Evolutionary conservation across 2,888 invertebrate species (phyloP).

Genomic region (Drosophila mettleri): DNA sequence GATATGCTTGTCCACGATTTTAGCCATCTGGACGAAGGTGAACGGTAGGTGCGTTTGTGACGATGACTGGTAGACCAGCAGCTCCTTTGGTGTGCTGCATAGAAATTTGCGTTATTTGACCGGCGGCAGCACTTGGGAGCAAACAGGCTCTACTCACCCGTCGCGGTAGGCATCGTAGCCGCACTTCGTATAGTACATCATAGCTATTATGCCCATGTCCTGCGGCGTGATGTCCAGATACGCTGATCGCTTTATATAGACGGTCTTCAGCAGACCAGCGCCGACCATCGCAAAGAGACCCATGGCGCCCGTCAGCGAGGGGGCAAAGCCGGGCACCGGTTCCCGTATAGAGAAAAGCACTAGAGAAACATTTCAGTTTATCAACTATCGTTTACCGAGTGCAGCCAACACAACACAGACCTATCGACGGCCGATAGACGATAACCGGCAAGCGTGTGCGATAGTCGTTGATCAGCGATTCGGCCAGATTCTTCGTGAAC

Average conservation of each 20-base stretch:
- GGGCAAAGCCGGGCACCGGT: constrained; percentile 74
- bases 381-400: neutral
- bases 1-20: constrained; percentile 53
- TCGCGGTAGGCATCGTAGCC: constrained; percentile 46
- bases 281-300: constrained; percentile 73
- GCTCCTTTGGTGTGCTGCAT: constrained; percentile 50
- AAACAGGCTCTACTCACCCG: constrained; percentile 39
- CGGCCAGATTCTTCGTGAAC: constrained; percentile 94
- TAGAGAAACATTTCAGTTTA: constrained; percentile 18
- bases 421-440: constrained; percentile 95
- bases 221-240: constrained; percentile 74
- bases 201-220: constrained; percentile 68
- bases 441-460: constrained; percentile 88
- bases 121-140: no score
- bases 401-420: constrained; percentile 80
- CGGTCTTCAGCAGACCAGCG: constrained; percentile 71
- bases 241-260: constrained; percentile 45
- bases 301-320: constrained; percentile 74
- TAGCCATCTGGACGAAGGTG: constrained; percentile 59
- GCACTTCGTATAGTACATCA: constrained; percentile 60
- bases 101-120: no score
- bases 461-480: constrained; percentile 90
- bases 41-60: constrained; percentile 54
- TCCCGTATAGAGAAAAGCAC: constrained; percentile 71
- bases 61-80: constrained; percentile 64